phyloP scores from a whole-genome alignment of 2,113 vertebrate species.

The Oncorhynchus mykiss region DNA sequence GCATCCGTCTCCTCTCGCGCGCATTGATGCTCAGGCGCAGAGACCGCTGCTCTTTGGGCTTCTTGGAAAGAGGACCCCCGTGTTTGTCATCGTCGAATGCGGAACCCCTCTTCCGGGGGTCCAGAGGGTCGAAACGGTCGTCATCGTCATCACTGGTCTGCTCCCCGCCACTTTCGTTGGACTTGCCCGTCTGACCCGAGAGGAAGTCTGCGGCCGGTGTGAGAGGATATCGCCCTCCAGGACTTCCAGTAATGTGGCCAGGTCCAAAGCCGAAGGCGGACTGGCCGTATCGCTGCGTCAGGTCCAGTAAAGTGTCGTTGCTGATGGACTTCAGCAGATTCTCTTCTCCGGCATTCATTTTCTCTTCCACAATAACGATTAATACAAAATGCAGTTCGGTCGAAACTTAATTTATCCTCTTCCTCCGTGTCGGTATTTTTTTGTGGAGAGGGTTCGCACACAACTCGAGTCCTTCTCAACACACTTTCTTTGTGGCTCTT shows the following conservation, averaged over 20 bases:
- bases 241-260: slow-evolving; percentile 72
- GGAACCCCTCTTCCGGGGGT: slow-evolving; percentile 75
- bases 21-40: slow-evolving; percentile 97
- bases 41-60: slow-evolving; percentile 92
- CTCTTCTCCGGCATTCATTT: slow-evolving; percentile 79
- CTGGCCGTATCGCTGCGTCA: slow-evolving; percentile 85
- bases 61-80: slow-evolving; percentile 77
- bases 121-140: slow-evolving; percentile 76
- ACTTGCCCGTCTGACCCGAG: slow-evolving; percentile 72
- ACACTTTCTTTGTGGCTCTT: slow-evolving; percentile 53
- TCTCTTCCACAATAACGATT: slow-evolving; percentile 40
- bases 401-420: not conserved
- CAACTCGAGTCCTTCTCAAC: slow-evolving; percentile 40
- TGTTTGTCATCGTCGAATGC: slow-evolving; percentile 81
- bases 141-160: slow-evolving; percentile 90
- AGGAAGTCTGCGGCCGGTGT: slow-evolving; percentile 73
- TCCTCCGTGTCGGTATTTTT: not conserved
- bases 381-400: slow-evolving; percentile 34
- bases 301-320: slow-evolving; percentile 86
- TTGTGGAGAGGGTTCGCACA: slow-evolving; percentile 26
- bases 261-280: slow-evolving; percentile 82
- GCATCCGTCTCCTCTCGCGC: slow-evolving; percentile 92
- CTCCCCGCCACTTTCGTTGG: slow-evolving; percentile 91
- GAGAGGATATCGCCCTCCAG: slow-evolving; percentile 74
- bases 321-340: slow-evolving; percentile 86